Evolutionary conservation across 2,113 vertebrate species (phyloP).

Genomic region (Coptodon bakossiorum): DNA sequence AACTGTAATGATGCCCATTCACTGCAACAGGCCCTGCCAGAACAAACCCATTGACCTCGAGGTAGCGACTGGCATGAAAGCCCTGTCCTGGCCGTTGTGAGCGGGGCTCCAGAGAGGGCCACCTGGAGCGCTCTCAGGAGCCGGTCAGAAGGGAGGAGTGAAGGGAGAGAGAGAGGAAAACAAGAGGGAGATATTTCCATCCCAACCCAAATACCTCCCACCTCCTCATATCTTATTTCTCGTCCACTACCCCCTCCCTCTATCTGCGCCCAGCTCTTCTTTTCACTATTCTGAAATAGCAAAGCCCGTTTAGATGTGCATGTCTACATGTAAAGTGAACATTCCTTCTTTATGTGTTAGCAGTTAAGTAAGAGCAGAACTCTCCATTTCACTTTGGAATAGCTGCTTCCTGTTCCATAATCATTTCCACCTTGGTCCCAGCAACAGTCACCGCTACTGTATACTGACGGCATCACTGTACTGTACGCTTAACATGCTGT

Average conservation of each 20-base stretch:
- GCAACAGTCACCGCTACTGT: not conserved
- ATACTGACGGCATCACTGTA: not conserved
- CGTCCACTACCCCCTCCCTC: not conserved
- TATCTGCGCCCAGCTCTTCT: not conserved
- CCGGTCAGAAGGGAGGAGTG: not conserved
- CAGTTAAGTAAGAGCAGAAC: conserved; percentile 1
- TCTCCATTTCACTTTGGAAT: conserved; percentile 60
- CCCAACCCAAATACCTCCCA: conserved; percentile 25
- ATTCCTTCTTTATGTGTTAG: not conserved
- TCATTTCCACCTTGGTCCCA: conserved; percentile 40
- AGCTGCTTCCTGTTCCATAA: conserved; percentile 49
- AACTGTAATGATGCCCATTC: conserved; percentile 54
- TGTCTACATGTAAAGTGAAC: not conserved
- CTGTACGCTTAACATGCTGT: not conserved
- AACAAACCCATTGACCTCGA: conserved; percentile 55
- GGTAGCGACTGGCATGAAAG: conserved; percentile 12
- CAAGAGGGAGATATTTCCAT: conserved; percentile 29
- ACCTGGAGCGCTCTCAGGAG: conserved; percentile 19
- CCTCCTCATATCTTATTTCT: conserved; percentile 31
- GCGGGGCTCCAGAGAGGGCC: conserved; percentile 8
- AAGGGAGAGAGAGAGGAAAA: not conserved
- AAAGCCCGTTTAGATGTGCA: not conserved
- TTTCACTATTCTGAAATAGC: not conserved
- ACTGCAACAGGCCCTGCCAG: conserved; percentile 22
- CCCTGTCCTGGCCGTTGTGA: not conserved